phyloP scores from a whole-genome alignment of 1,140 invertebrate species.

The Drosophila nebulosa region DNA sequence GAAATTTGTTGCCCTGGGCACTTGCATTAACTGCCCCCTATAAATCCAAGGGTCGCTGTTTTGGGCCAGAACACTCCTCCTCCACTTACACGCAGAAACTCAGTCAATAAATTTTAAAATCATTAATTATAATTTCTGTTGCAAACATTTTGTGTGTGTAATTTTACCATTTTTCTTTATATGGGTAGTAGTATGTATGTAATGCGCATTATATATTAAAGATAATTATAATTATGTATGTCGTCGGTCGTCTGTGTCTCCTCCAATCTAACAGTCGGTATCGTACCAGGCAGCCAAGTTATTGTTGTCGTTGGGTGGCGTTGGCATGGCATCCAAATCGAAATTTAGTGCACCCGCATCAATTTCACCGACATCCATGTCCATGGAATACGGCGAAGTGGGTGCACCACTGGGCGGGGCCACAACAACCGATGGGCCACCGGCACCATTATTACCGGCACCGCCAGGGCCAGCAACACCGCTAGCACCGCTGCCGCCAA shows the following conservation, averaged over 20 bases:
- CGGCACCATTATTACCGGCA: conserved; percentile 82
- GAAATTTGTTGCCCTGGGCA: too few species aligned
- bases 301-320: conserved; percentile 93
- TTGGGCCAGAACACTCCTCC: too few species aligned
- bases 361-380: conserved; percentile 91
- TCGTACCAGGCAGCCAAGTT: conserved; percentile 97
- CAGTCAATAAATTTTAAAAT: too few species aligned
- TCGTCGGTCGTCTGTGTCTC: conserved; percentile 1
- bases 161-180: conserved; percentile 66
- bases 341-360: conserved; percentile 90
- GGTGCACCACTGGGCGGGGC: conserved; percentile 86
- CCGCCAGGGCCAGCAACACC: conserved; percentile 43
- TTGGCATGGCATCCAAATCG: conserved; percentile 91
- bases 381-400: conserved; percentile 85
- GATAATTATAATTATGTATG: conserved; percentile 2
- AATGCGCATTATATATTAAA: conserved; percentile 50
- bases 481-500: conserved; percentile 68
- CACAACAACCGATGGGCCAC: conserved; percentile 80
- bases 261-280: conserved; percentile 90
- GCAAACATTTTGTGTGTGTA: conserved; percentile 67
- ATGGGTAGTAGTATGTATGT: conserved; percentile 55
- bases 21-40: too few species aligned
- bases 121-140: conserved; percentile 51
- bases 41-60: too few species aligned
- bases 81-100: too few species aligned